These are phyloP conservation scores for Parnassius apollo DNA, from an alignment of 2,888 invertebrate species.

Conservation along the genomic window DNA sequence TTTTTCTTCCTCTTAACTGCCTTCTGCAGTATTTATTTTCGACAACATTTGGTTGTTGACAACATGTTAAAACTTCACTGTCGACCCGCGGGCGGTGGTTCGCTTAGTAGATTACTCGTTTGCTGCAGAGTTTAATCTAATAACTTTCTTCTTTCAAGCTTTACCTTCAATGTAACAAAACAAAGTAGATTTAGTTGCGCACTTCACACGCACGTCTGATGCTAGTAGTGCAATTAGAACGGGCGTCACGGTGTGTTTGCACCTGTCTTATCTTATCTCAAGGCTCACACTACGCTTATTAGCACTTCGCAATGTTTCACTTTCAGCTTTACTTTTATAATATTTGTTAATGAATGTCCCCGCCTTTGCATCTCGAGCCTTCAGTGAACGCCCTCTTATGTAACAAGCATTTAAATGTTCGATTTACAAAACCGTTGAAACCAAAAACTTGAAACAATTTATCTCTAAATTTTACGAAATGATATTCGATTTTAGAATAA, in stretches of 20 bases:
- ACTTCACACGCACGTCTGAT: background rate
- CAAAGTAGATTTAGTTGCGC: background rate
- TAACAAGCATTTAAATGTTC: background rate
- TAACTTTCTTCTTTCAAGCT: background rate
- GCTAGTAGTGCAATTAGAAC: background rate
- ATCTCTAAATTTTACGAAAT: no score
- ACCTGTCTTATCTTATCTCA: slow-evolving; percentile 45
- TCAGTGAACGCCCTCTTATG: background rate
- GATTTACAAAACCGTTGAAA: no score
- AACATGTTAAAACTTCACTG: no score
- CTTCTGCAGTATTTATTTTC: no score
- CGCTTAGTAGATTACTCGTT: no score
- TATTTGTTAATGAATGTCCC: background rate
- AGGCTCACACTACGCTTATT: slow-evolving; percentile 30
- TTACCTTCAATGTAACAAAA: background rate
- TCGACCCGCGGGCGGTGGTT: no score
- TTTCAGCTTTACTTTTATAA: slow-evolving; percentile 27
- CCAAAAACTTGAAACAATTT: no score
- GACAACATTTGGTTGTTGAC: no score
- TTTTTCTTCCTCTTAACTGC: no score
- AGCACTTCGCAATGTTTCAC: slow-evolving; percentile 28
- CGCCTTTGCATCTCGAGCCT: background rate
- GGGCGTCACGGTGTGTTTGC: slow-evolving; percentile 39
- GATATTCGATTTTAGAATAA: no score
- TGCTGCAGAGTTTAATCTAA: background rate